phyloP scores from a whole-genome alignment of 2,797 vertebrate species.

The Choloepus didactylus region DNA sequence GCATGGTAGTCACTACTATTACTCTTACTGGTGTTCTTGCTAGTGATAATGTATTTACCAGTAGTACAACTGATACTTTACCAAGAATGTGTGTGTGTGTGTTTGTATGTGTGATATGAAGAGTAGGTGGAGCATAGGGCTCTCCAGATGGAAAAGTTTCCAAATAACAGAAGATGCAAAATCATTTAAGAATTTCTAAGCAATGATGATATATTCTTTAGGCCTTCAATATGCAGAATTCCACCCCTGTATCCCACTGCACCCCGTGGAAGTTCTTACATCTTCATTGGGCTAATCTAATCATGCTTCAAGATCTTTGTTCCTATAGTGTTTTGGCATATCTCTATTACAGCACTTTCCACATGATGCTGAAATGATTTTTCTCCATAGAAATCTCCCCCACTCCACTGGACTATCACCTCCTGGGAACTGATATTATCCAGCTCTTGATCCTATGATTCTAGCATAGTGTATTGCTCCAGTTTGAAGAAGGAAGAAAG shows the following conservation, averaged over 20 bases:
- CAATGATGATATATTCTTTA: background rate
- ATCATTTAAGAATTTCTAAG: constrained; percentile 42
- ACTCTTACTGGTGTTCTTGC: background rate
- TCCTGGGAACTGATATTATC: background rate
- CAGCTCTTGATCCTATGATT: background rate
- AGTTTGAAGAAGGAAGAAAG: background rate
- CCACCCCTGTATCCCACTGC: background rate
- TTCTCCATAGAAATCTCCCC: background rate
- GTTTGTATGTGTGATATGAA: background rate
- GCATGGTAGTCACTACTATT: background rate
- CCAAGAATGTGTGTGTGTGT: background rate
- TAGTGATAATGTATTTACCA: constrained; percentile 3
- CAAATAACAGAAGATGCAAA: background rate
- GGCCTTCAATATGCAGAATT: background rate
- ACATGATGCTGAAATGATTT: background rate
- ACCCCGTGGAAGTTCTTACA: background rate
- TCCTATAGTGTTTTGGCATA: background rate
- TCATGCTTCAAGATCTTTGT: background rate
- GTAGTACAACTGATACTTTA: background rate
- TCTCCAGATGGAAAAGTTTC: background rate
- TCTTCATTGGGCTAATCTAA: background rate
- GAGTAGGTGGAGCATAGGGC: background rate
- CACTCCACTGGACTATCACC: background rate
- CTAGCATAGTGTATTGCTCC: background rate
- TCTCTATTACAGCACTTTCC: background rate